Percentiles rank a stretch among this genome's conserved stretches.
These are phyloP conservation scores for Falco berigora DNA, from an alignment of 2,797 vertebrate genomes.

Conservation along the genomic window DNA sequence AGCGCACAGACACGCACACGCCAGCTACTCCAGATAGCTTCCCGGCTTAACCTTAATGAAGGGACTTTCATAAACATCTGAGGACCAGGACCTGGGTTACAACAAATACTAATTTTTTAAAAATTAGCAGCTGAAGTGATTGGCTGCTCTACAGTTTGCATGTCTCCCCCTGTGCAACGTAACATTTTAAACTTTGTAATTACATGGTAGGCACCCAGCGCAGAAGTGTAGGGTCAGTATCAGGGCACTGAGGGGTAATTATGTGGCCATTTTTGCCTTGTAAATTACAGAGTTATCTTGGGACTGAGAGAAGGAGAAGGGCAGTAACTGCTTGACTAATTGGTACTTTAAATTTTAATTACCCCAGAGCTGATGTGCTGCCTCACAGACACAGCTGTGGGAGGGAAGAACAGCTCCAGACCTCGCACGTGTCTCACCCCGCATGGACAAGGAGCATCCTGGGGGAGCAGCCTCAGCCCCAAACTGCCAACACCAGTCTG, in stretches of 20 bases:
- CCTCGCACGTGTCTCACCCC: background rate
- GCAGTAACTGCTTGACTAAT: conserved; percentile 70
- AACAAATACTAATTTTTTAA: background rate
- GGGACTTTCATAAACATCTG: background rate
- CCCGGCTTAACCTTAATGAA: background rate
- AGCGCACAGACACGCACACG: accelerated
- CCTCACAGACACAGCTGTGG: background rate
- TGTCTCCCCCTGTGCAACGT: background rate
- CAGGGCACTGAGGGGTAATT: conserved; percentile 55
- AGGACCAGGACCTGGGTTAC: background rate
- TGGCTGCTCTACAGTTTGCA: background rate
- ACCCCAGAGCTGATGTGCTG: conserved; percentile 7
- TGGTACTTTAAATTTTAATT: conserved; percentile 74
- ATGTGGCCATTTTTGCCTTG: conserved; percentile 62
- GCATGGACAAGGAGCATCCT: accelerated
- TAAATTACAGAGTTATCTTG: conserved; percentile 64
- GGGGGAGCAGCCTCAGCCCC: background rate
- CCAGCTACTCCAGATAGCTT: background rate
- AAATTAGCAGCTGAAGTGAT: background rate
- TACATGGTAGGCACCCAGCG: background rate
- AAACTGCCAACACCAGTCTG: background rate
- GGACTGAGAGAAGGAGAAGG: conserved; percentile 36
- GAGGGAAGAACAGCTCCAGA: background rate
- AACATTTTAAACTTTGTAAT: conserved; percentile 59
- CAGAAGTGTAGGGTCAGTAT: conserved; percentile 42